Evolutionary conservation across 1,140 invertebrate species (phyloP).

Genomic region (Drosophila hydei): DNA sequence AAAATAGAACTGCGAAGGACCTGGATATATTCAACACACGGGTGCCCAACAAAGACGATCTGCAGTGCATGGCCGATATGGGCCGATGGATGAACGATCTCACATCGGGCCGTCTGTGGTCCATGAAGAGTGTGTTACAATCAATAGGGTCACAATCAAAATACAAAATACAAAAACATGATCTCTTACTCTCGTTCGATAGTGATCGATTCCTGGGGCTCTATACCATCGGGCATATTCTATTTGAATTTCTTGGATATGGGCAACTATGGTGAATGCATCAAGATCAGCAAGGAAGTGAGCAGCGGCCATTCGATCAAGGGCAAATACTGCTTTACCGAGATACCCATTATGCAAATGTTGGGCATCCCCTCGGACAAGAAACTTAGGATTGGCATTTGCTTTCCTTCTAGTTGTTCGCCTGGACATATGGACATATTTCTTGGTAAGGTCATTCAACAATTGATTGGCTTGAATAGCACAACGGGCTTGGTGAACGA

Average conservation of each 20-base stretch:
- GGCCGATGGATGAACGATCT: conserved; percentile 5
- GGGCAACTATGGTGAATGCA: conserved; percentile 67
- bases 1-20: conserved; percentile 43
- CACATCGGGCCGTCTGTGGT: conserved; percentile 35
- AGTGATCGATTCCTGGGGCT: conserved; percentile 76
- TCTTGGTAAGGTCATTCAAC: conserved; percentile 29
- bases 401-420: conserved; percentile 32
- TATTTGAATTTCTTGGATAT: conserved; percentile 67
- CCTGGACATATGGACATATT: conserved; percentile 29
- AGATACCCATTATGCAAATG: conserved; percentile 34
- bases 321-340: conserved; percentile 60
- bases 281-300: conserved; percentile 42
- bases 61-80: conserved; percentile 57
- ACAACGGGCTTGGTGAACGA: conserved; percentile 13
- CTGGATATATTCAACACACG: conserved; percentile 18
- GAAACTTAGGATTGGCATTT: conserved; percentile 18
- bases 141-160: too few relatives aligned
- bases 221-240: conserved; percentile 71
- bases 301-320: conserved; percentile 6
- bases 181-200: background rate
- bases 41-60: conserved; percentile 41
- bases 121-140: conserved; percentile 49
- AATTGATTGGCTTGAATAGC: conserved; percentile 16
- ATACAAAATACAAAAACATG: background rate
- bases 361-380: conserved; percentile 23